Evolutionary conservation across 92 coral and sea anemone genomes (phyloP), one percentile per base, ranked within the genome.

Genomic region (Epizoanthus rinbou): DNA sequence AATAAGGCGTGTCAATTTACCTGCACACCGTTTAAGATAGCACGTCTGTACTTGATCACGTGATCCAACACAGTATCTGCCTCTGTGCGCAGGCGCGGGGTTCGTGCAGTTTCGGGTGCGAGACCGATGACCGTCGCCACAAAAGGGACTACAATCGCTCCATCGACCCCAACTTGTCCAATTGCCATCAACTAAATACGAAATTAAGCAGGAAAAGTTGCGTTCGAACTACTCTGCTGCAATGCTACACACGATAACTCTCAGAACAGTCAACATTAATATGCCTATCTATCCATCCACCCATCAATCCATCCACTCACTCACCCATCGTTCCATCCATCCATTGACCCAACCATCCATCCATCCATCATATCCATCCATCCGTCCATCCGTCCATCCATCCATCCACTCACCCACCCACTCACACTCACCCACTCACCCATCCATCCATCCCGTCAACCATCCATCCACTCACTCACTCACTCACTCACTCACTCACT

Each of bases 81-180:
- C 82, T 78, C 65, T 41, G 82, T 78, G 71, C 25, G 66, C 66
- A 14, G 82, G 82, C 10, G 59, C 71, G 47, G 82, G 82, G 21
- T 78, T 78, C 2, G 82, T 78, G 7, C 72, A 78, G 22, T 22
- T 21, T 78, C 82, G 82, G 45, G 0, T 19, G 52, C 82, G 70
- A 25, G 47, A 14, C 17, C 71, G 82, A 41, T 78, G 82, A 6
- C 82, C 82, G 19, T 78, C 64, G 5, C 82, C 82, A 22, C 82
- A 78, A 22, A 31, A 62, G n/a, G 82, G 82, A 13, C 21, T 2
- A 6, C 82, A 78, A 10, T 43, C 13, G 19, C 71, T 23, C 82
- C 82, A 78, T 0, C 21, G 62, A 4, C 82, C 82, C 82, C 82
- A 78, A 17, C 43, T 60, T 21, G 82, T 62, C 82, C 82, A 78